Evolutionary conservation across 2,888 invertebrate species (phyloP).

Genomic region (Toxonevra muliebris): DNA sequence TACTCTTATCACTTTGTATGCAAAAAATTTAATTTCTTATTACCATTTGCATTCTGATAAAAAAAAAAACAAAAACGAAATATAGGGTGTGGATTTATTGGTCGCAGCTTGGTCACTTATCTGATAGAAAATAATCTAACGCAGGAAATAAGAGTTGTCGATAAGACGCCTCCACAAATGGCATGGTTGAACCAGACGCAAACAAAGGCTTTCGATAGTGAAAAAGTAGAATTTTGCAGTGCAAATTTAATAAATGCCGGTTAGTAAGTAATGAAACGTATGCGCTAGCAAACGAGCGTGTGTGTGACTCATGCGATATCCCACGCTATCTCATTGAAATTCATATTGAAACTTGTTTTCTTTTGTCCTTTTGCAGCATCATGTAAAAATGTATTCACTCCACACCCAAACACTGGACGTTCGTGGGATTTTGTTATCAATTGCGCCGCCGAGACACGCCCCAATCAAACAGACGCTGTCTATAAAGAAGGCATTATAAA

Average conservation of each 20-base stretch:
- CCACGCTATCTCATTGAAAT: no score
- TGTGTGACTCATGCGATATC: no score
- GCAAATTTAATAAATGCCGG: constrained; percentile 90
- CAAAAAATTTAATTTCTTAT: no score
- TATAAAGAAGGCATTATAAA: constrained; percentile 90
- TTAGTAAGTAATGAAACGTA: constrained; percentile 54
- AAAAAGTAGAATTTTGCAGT: constrained; percentile 86
- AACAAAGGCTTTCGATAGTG: constrained; percentile 75
- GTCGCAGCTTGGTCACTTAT: constrained; percentile 85
- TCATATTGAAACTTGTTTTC: constrained; percentile 11
- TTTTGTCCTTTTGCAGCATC: constrained; percentile 71
- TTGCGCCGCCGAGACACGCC: constrained; percentile 91
- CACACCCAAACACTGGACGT: constrained; percentile 67
- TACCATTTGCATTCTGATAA: no score
- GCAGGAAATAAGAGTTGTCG: constrained; percentile 80
- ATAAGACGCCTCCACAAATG: constrained; percentile 92
- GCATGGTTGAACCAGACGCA: constrained; percentile 87
- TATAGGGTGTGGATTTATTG: constrained; percentile 92
- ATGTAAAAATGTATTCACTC: constrained; percentile 79
- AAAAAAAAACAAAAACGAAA: constrained; percentile 5
- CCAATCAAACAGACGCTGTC: constrained; percentile 87
- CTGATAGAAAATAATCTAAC: constrained; percentile 81
- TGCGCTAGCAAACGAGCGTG: no score
- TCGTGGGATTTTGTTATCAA: constrained; percentile 84
- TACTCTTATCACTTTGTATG: constrained; percentile 12